Conservation (phyloP, 1,140 invertebrate genomes). For the Aphaenogaster floridana region DNA sequence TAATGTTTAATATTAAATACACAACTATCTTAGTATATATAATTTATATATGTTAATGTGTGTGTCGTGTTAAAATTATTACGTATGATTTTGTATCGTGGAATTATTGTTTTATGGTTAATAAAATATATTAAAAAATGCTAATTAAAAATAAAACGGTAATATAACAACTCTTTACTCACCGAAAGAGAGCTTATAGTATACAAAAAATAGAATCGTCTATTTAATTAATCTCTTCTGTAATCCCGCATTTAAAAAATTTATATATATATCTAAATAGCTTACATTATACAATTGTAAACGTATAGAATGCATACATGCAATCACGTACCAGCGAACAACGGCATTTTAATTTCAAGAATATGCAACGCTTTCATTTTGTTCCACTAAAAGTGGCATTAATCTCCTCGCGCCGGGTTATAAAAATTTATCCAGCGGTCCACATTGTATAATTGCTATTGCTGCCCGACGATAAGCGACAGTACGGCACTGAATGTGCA, state of each 20-base stretch:
- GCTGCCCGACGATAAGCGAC: slow-evolving; percentile 44
- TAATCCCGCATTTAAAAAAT: not conserved
- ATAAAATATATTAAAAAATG: not conserved
- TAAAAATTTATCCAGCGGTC: slow-evolving; percentile 48
- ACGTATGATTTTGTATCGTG: not conserved
- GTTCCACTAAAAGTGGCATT: slow-evolving; percentile 43
- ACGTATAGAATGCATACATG: not conserved
- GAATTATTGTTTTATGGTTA: not conserved
- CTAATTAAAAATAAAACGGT: not conserved
- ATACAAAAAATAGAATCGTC: not conserved
- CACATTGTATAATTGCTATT: slow-evolving; percentile 38
- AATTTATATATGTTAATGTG: not conserved
- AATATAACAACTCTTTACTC: not conserved
- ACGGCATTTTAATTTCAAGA: slow-evolving; percentile 27
- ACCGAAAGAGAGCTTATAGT: not conserved
- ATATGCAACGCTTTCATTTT: slow-evolving; percentile 29
- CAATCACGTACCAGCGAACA: not conserved
- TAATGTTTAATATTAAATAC: not conserved
- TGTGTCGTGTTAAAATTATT: not conserved
- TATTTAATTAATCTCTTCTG: not conserved
- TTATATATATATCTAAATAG: not conserved
- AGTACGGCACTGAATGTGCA: slow-evolving; percentile 50
- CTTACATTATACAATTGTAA: slow-evolving; percentile 2
- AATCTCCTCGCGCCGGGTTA: slow-evolving; percentile 7
- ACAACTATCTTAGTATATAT: not conserved